Evolutionary conservation across 2,797 vertebrate species (phyloP).

Genomic region (Hapalemur alaotrensis): DNA sequence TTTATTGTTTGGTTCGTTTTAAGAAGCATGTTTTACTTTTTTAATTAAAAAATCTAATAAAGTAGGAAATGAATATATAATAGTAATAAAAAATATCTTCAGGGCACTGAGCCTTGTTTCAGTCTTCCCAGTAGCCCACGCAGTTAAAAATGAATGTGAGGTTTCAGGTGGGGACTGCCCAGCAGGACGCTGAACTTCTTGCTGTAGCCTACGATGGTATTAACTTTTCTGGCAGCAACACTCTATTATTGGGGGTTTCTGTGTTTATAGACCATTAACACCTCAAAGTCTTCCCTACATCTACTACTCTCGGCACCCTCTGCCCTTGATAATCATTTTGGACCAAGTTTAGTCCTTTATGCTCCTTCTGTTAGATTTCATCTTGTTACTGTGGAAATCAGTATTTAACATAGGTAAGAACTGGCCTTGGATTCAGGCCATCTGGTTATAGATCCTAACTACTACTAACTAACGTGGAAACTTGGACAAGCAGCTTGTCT

Average conservation of each 20-base stretch:
- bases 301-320: background rate
- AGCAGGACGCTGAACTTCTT: background rate
- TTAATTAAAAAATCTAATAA: conserved; percentile 76
- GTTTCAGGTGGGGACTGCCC: background rate
- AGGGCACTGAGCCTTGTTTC: background rate
- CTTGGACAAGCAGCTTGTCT: background rate
- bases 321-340: background rate
- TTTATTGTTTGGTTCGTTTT: conserved; percentile 69
- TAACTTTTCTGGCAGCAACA: background rate
- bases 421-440: background rate
- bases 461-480: background rate
- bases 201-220: background rate
- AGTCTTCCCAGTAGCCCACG: background rate
- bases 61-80: conserved; percentile 73
- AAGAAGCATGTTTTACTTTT: conserved; percentile 71
- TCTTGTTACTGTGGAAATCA: background rate
- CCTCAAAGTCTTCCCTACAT: background rate
- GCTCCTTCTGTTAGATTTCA: background rate
- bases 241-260: background rate
- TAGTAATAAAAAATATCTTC: conserved; percentile 50
- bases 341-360: background rate
- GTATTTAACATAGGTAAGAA: background rate
- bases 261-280: background rate
- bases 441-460: background rate
- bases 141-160: background rate